These are phyloP conservation scores for Tenthredo mesomela DNA, from an alignment of 2,888 invertebrate species.

Conservation along the genomic window DNA sequence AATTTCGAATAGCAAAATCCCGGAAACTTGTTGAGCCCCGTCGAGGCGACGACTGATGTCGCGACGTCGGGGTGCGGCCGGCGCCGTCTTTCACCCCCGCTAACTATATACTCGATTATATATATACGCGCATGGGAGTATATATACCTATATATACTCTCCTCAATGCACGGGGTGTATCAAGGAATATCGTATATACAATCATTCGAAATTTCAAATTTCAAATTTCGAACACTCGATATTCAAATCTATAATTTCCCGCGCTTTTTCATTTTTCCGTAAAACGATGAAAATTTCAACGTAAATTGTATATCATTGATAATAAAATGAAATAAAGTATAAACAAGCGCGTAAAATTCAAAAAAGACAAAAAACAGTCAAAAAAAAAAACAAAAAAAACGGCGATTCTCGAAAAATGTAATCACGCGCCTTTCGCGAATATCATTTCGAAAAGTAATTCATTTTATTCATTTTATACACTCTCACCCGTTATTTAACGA, in stretches of 20 bases:
- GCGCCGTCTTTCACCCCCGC: slow-evolving; percentile 64
- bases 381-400: too few species aligned
- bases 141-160: not conserved
- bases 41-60: slow-evolving; percentile 71
- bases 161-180: slow-evolving; percentile 12
- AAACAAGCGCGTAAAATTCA: not conserved
- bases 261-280: not conserved
- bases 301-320: not conserved
- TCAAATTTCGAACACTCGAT: not conserved
- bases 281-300: not conserved
- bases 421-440: not conserved
- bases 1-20: slow-evolving; percentile 54
- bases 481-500: slow-evolving; percentile 61
- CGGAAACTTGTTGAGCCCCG: slow-evolving; percentile 74
- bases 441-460: slow-evolving; percentile 27
- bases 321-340: not conserved
- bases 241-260: not conserved
- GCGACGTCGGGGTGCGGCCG: slow-evolving; percentile 73
- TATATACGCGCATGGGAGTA: not conserved
- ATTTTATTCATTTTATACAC: slow-evolving; percentile 59
- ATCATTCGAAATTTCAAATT: not conserved
- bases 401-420: not conserved
- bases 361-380: too few species aligned
- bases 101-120: slow-evolving; percentile 36
- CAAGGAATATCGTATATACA: not conserved